These are phyloP conservation scores for Lagenorhynchus albirostris DNA, from an alignment of 2,113 vertebrate species.

Conservation along the genomic window DNA sequence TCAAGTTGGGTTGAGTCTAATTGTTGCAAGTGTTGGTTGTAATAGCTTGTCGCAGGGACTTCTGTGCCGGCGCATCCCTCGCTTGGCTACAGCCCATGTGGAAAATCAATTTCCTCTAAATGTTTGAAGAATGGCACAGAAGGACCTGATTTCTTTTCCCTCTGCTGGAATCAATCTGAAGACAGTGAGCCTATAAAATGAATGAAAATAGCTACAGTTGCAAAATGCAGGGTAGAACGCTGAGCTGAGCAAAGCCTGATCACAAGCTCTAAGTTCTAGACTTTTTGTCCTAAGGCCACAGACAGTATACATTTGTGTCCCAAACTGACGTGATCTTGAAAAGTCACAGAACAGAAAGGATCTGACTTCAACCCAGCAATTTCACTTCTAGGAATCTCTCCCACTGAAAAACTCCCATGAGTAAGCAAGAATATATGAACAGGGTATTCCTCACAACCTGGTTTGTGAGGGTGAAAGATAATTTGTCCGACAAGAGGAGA, in stretches of 20 bases:
- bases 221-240: neutral
- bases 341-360: constrained; percentile 28
- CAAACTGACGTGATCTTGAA: neutral
- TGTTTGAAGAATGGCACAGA: constrained; percentile 76
- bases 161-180: constrained; percentile 68
- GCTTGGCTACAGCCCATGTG: constrained; percentile 55
- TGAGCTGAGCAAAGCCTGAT: neutral
- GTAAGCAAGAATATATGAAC: neutral
- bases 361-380: neutral
- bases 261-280: neutral
- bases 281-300: constrained; percentile 9
- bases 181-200: constrained; percentile 59
- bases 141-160: constrained; percentile 72
- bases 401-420: neutral
- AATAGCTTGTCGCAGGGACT: neutral
- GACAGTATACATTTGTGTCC: neutral
- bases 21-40: constrained; percentile 35
- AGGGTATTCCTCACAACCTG: neutral
- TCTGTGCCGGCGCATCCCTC: neutral
- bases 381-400: constrained; percentile 55
- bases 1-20: constrained; percentile 68
- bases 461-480: neutral
- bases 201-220: constrained; percentile 49
- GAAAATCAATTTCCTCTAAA: constrained; percentile 77
- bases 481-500: neutral